phyloP scores from a whole-genome alignment of 1,140 invertebrate genomes.

The Batillaria attramentaria region DNA sequence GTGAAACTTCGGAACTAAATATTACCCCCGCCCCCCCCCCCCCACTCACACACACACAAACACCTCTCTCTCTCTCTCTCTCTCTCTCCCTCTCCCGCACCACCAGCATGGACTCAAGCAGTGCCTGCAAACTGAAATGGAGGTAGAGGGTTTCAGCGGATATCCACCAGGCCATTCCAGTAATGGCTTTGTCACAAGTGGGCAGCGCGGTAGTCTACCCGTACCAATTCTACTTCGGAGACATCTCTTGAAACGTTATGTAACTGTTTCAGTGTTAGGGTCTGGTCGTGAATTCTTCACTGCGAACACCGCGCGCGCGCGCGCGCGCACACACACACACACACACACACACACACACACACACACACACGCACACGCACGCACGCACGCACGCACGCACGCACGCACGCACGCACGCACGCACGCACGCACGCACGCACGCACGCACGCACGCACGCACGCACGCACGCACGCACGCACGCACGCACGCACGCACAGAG shows the following conservation, averaged over 20 bases:
- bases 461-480: slow-evolving; percentile 10
- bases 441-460: slow-evolving; percentile 5
- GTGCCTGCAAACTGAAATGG: too few relatives aligned
- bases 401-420: background rate
- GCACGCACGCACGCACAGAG: slow-evolving; percentile 1
- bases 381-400: background rate
- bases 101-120: background rate
- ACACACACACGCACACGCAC: background rate
- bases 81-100: background rate
- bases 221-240: too few relatives aligned
- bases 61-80: background rate
- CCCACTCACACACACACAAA: background rate
- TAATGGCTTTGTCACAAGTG: too few relatives aligned
- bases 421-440: too few relatives aligned
- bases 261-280: too few relatives aligned
- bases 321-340: background rate
- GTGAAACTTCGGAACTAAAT: too few relatives aligned
- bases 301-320: background rate
- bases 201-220: too few relatives aligned
- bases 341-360: slow-evolving; percentile 1
- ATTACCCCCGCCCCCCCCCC: too few relatives aligned
- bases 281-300: too few relatives aligned
- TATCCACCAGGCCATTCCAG: too few relatives aligned
- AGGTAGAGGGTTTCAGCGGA: too few relatives aligned
- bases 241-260: too few relatives aligned